A percentile compares a stretch with the other conserved stretches of the same genome.
Conservation (phyloP, 2,797 vertebrate genomes). For the Columba guinea region DNA sequence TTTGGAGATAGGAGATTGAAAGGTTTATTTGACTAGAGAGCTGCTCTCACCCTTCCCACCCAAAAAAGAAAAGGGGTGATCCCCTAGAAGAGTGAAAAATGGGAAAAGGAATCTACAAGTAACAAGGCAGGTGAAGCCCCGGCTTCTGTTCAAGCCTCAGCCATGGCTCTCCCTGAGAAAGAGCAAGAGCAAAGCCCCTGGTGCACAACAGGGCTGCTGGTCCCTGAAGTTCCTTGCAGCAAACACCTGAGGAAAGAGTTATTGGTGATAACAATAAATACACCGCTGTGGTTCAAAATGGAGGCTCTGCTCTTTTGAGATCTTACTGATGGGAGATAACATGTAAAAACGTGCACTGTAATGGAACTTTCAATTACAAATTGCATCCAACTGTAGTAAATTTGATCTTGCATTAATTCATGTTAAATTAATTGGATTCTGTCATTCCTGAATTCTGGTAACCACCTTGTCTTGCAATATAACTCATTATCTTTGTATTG, state of each 20-base stretch:
- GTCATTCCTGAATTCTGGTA: slow-evolving; percentile 30
- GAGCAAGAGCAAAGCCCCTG: not conserved
- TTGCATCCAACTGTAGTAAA: slow-evolving; percentile 22
- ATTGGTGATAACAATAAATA: not conserved
- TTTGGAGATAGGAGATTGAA: slow-evolving; percentile 68
- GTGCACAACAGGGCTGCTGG: not conserved
- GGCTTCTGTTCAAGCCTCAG: not conserved
- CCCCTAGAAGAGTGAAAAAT: not conserved
- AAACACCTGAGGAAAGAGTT: not conserved
- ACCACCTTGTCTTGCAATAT: not conserved
- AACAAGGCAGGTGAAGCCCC: not conserved
- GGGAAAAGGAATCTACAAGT: not conserved
- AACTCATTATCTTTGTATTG: not conserved
- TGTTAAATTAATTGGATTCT: slow-evolving; percentile 44
- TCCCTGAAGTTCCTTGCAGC: not conserved
- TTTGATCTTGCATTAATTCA: slow-evolving; percentile 30
- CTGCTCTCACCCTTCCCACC: not conserved
- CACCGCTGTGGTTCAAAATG: slow-evolving; percentile 2
- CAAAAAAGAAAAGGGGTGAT: not conserved
- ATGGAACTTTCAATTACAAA: slow-evolving; percentile 35
- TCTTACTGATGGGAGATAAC: slow-evolving; percentile 39
- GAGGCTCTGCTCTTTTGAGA: slow-evolving; percentile 31
- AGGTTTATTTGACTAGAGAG: slow-evolving; percentile 60
- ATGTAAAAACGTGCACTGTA: slow-evolving; percentile 49
- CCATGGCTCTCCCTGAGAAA: not conserved